Percentiles rank a stretch among this genome's conserved stretches.
phyloP scores from a whole-genome alignment of 2,113 vertebrate genomes.

The Clarias batrachus region DNA sequence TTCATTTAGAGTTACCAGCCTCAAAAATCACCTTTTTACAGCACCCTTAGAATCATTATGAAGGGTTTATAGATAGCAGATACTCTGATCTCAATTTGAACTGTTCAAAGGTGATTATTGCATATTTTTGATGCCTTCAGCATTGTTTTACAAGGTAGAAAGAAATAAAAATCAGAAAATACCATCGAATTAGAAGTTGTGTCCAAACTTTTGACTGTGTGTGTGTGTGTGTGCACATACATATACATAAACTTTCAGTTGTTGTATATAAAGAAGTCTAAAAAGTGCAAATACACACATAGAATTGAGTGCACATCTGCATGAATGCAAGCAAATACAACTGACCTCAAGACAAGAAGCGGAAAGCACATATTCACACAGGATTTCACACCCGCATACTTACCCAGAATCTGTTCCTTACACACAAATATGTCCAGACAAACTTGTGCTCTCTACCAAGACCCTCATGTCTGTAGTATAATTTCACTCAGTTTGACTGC shows the following conservation, averaged over 20 bases:
- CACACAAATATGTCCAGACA: neutral
- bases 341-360: conserved; percentile 4
- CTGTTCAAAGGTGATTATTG: too few species aligned
- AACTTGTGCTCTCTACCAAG: neutral
- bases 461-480: neutral
- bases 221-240: neutral
- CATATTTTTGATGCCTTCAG: too few species aligned
- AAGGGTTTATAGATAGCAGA: too few species aligned
- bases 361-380: conserved; percentile 33
- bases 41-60: too few species aligned
- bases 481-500: neutral
- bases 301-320: neutral
- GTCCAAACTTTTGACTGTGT: too few species aligned
- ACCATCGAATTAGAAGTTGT: too few species aligned
- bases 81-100: too few species aligned
- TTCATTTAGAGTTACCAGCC: too few species aligned
- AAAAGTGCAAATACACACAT: neutral
- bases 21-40: too few species aligned
- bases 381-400: conserved; percentile 21
- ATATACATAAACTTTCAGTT: neutral
- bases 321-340: conserved; percentile 2
- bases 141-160: too few species aligned
- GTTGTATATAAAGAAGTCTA: neutral
- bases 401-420: conserved; percentile 6
- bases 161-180: too few species aligned